Percentiles rank a stretch among this genome's conserved stretches.
These are phyloP conservation scores for Aleiodes alternator DNA, from an alignment of 2,888 invertebrate species.

Conservation along the genomic window DNA sequence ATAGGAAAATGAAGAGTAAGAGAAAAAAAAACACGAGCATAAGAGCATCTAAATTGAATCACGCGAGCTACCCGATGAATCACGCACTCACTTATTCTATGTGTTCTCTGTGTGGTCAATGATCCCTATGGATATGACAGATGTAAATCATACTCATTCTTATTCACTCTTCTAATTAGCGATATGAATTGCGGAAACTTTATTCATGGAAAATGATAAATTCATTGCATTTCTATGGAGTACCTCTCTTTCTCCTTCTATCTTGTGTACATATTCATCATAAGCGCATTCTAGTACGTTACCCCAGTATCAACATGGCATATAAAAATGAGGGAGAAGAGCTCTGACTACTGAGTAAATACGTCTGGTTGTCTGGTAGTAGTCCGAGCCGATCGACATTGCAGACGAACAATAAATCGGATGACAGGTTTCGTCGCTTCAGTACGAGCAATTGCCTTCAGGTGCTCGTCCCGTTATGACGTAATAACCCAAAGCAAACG, in stretches of 20 bases:
- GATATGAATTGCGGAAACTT: no score
- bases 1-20: constrained; percentile 13
- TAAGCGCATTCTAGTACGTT: constrained; percentile 22
- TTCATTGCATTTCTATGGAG: background rate
- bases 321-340: constrained; percentile 5
- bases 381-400: constrained; percentile 38
- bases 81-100: constrained; percentile 43
- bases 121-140: constrained; percentile 34
- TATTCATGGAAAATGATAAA: no score
- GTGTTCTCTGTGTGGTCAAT: constrained; percentile 40
- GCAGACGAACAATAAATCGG: constrained; percentile 64
- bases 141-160: background rate
- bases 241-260: constrained; percentile 10
- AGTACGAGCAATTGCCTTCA: constrained; percentile 67
- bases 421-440: constrained; percentile 63
- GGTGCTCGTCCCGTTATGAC: constrained; percentile 69
- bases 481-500: constrained; percentile 68
- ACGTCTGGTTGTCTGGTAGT: constrained; percentile 55
- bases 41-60: constrained; percentile 50
- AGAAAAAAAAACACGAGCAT: constrained; percentile 21
- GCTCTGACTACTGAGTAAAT: constrained; percentile 37
- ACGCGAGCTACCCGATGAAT: constrained; percentile 47
- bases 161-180: background rate
- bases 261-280: constrained; percentile 10
- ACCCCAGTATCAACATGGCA: constrained; percentile 14